A percentile compares a stretch with the other conserved stretches of the same genome.
Evolutionary conservation across 2,797 vertebrate genomes (phyloP).

Genomic region (Octomys mimax): DNA sequence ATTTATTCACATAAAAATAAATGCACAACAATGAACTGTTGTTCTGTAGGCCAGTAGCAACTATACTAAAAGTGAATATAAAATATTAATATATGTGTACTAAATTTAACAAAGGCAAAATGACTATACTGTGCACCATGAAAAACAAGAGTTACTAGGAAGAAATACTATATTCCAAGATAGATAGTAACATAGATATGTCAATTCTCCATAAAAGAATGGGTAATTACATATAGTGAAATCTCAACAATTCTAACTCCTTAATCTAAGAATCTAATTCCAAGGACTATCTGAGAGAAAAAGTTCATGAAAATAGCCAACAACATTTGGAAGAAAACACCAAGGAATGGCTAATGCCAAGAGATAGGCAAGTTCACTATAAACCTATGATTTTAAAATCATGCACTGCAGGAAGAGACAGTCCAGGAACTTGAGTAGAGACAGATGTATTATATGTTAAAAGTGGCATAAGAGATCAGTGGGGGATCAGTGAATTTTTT

Average conservation of each 20-base stretch:
- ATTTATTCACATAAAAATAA: constrained; percentile 13
- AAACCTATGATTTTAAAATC: constrained; percentile 62
- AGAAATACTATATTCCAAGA: background rate
- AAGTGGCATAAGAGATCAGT: constrained; percentile 66
- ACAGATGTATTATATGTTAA: constrained; percentile 65
- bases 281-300: constrained; percentile 45
- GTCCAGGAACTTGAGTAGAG: constrained; percentile 47
- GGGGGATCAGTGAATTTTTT: constrained; percentile 70
- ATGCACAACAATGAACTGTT: constrained; percentile 14
- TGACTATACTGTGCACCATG: constrained; percentile 34
- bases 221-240: constrained; percentile 50
- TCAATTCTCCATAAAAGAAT: constrained; percentile 52
- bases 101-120: constrained; percentile 25
- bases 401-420: constrained; percentile 27
- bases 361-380: constrained; percentile 31
- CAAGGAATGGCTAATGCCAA: constrained; percentile 46
- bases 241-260: constrained; percentile 57
- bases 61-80: background rate
- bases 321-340: constrained; percentile 28
- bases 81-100: background rate
- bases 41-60: background rate
- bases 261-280: constrained; percentile 60
- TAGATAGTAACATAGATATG: background rate
- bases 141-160: constrained; percentile 60
- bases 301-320: constrained; percentile 50